Evolutionary conservation across 30 jellyfish, hydroid and myxozoan genomes (phyloP).

Genomic region (Hydractinia echinata): DNA sequence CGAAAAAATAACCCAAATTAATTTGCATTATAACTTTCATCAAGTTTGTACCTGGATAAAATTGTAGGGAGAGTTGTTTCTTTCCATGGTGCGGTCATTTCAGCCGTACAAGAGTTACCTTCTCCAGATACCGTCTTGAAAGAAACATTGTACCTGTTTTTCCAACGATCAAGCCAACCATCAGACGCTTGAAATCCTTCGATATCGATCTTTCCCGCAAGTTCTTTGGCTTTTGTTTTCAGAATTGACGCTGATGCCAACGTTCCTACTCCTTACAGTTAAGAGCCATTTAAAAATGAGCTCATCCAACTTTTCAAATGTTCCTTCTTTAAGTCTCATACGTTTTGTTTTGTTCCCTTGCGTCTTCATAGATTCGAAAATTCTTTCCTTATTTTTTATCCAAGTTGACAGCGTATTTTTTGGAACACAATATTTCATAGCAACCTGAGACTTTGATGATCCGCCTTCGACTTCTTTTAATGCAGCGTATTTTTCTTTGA

Average conservation of each 20-base stretch:
- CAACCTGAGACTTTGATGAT: constrained; percentile 8
- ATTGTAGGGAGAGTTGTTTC: constrained; percentile 9
- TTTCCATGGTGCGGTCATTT: constrained; percentile 29
- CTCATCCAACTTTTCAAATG: constrained; percentile 37
- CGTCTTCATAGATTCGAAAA: constrained; percentile 29
- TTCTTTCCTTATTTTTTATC: constrained; percentile 2
- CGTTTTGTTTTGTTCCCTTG: constrained; percentile 26
- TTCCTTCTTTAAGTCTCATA: constrained; percentile 25
- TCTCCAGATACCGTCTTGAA: constrained; percentile 34
- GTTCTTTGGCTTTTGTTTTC: constrained; percentile 16
- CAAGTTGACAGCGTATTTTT: too few relatives aligned
- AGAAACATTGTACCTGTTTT: constrained; percentile 26
- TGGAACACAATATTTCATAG: constrained; percentile 5
- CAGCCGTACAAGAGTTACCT: constrained; percentile 26
- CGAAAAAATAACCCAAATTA: constrained; percentile 29
- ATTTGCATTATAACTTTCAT: constrained; percentile 4
- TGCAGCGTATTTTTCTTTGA: too few relatives aligned
- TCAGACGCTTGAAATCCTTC: constrained; percentile 17
- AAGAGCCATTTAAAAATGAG: constrained; percentile 29
- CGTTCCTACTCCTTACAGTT: background rate
- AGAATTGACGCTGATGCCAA: constrained; percentile 4
- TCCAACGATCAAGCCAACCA: constrained; percentile 41
- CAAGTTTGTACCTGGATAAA: constrained; percentile 11
- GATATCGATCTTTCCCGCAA: constrained; percentile 15
- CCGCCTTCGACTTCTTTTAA: constrained; percentile 15